Evolutionary conservation across 2,113 vertebrate genomes (phyloP).

Genomic region (Trachemys scripta): DNA sequence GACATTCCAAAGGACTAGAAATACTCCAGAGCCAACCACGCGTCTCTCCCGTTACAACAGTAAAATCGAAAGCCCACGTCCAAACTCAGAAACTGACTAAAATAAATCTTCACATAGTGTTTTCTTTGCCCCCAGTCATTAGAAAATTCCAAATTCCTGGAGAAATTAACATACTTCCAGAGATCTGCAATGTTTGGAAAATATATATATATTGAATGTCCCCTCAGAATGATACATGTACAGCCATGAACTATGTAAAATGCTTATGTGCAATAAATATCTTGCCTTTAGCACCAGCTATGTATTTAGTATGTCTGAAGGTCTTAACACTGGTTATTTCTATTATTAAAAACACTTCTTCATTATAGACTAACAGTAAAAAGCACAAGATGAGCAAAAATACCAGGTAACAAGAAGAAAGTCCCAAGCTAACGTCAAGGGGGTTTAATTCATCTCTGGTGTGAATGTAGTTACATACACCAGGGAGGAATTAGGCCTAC

Average conservation of each 20-base stretch:
- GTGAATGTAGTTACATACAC: constrained; percentile 49
- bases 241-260: background rate
- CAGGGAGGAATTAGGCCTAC: constrained; percentile 27
- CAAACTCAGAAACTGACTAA: background rate
- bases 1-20: background rate
- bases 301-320: accelerated
- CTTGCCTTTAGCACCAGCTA: background rate
- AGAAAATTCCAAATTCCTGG: background rate
- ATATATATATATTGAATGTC: background rate
- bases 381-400: constrained; percentile 38
- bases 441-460: background rate
- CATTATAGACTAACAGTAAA: background rate
- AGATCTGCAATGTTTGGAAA: background rate
- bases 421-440: background rate
- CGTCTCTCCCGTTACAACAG: accelerated
- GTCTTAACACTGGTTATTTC: background rate
- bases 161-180: background rate
- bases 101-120: background rate
- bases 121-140: background rate
- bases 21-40: background rate
- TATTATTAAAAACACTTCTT: background rate
- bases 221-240: background rate
- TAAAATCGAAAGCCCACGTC: background rate
- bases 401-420: constrained; percentile 3
- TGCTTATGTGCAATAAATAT: background rate